These are phyloP conservation scores for Enteromius thamalakanensis DNA, from an alignment of 2,797 vertebrate genomes.

Conservation along the genomic window DNA sequence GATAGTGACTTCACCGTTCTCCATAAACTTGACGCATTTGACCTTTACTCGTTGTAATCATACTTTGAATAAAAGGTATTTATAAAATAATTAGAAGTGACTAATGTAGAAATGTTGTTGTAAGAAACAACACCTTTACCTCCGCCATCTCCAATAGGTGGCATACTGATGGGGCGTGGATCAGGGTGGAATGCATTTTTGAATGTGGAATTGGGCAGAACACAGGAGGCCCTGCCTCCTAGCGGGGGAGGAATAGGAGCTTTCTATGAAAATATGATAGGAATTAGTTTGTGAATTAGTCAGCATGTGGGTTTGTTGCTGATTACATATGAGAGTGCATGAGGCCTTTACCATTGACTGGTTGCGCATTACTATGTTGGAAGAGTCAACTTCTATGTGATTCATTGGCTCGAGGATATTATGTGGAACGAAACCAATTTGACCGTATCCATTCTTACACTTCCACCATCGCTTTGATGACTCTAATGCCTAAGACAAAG, in stretches of 20 bases:
- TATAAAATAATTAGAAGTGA: background rate
- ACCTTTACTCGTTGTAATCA: background rate
- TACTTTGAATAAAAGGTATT: background rate
- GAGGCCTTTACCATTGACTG: conserved; percentile 67
- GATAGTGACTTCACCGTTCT: background rate
- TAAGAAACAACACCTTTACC: conserved; percentile 65
- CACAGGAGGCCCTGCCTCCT: conserved; percentile 60
- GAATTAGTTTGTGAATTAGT: conserved; percentile 18
- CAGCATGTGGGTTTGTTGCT: background rate
- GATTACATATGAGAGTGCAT: background rate
- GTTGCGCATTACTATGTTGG: conserved; percentile 55
- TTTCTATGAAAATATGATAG: conserved; percentile 62
- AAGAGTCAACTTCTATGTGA: conserved; percentile 34
- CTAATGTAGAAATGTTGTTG: background rate
- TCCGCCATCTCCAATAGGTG: conserved; percentile 50
- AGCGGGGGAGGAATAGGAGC: conserved; percentile 51
- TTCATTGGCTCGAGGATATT: conserved; percentile 83
- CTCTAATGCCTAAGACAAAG: conserved; percentile 78
- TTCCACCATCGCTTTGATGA: conserved; percentile 88
- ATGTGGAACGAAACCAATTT: conserved; percentile 85
- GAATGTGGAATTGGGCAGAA: conserved; percentile 44
- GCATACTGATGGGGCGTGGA: conserved; percentile 63
- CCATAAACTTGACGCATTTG: background rate
- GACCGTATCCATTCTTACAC: conserved; percentile 79
- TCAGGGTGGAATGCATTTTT: conserved; percentile 35